phyloP scores from a whole-genome alignment of 2,888 invertebrate species.

The Morinoia aosen region DNA sequence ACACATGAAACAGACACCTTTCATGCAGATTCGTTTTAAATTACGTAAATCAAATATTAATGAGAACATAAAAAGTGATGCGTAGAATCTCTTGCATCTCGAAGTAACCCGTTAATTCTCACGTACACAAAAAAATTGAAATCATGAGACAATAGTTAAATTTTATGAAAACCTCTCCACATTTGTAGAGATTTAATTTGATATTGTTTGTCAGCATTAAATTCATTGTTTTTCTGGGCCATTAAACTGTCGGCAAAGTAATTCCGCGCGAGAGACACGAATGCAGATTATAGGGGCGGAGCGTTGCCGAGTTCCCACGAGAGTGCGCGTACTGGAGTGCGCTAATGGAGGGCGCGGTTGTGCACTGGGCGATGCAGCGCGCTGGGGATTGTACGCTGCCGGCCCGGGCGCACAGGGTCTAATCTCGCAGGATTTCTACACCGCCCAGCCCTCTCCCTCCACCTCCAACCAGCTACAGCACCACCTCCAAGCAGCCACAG shows the following conservation, averaged over 20 bases:
- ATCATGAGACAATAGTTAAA: not conserved
- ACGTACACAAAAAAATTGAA: not conserved
- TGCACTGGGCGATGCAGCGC: not conserved
- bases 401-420: no score
- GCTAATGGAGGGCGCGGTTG: slow-evolving; percentile 12
- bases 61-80: not conserved
- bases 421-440: no score
- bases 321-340: not conserved
- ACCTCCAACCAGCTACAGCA: no score
- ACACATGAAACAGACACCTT: not conserved
- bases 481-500: no score
- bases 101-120: not conserved
- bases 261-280: not conserved
- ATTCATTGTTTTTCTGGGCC: not conserved
- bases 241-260: not conserved
- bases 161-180: not conserved
- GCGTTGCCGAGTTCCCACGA: not conserved
- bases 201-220: not conserved
- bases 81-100: not conserved
- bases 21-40: not conserved
- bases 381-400: slow-evolving; percentile 8
- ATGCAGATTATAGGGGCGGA: not conserved
- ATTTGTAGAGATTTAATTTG: not conserved
- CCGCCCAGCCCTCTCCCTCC: no score
- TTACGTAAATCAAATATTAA: not conserved